These are phyloP conservation scores for Hemitrygon akajei DNA, from an alignment of 2,797 vertebrate species.

Conservation along the genomic window DNA sequence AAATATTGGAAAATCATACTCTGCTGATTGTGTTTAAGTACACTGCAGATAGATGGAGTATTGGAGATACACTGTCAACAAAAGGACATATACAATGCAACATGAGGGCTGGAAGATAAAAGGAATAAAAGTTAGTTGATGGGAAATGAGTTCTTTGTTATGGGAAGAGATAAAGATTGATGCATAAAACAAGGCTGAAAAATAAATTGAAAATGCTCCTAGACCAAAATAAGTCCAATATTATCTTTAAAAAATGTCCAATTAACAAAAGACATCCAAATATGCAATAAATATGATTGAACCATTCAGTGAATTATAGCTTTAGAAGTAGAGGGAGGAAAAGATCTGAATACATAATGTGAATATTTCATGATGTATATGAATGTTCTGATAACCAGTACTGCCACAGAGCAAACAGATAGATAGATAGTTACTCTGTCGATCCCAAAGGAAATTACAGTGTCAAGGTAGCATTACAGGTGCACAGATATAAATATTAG, in stretches of 20 bases:
- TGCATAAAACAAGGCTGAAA: background rate
- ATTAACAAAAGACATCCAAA: no score
- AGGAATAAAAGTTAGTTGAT: background rate
- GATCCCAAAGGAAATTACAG: no score
- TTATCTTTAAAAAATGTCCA: no score
- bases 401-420: no score
- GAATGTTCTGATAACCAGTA: background rate
- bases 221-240: no score
- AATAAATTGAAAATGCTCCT: background rate
- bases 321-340: background rate
- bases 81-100: background rate
- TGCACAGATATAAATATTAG: no score
- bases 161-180: background rate
- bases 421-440: no score
- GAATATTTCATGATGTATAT: background rate
- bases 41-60: background rate
- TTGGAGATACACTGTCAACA: background rate
- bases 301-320: background rate
- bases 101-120: background rate
- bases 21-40: background rate
- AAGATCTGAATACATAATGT: background rate
- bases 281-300: background rate
- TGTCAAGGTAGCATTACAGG: no score
- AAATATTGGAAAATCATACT: constrained; percentile 1
- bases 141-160: background rate